A percentile compares a stretch with the other conserved stretches of the same genome.
phyloP scores from a whole-genome alignment of 2,888 invertebrate genomes.

The Blomia tropicalis region DNA sequence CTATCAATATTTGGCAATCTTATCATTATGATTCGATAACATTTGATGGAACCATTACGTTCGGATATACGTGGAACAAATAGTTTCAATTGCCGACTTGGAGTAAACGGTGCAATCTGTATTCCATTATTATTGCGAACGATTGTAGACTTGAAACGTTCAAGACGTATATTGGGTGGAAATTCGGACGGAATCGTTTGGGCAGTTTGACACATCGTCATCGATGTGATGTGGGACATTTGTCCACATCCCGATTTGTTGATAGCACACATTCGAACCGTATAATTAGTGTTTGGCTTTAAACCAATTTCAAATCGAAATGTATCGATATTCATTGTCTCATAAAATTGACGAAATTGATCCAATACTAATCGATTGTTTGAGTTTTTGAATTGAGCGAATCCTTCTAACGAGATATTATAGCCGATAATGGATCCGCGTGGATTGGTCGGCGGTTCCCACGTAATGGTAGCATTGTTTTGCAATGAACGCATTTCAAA shows the following conservation, averaged over 20 bases:
- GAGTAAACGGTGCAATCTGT: background rate
- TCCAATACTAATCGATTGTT: constrained; percentile 29
- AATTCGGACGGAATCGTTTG: constrained; percentile 34
- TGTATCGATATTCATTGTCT: constrained; percentile 24
- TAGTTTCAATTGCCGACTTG: constrained; percentile 46
- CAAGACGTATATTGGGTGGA: constrained; percentile 16
- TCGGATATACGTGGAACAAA: constrained; percentile 57
- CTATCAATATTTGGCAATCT: constrained; percentile 41
- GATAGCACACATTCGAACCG: constrained; percentile 40
- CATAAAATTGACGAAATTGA: constrained; percentile 26
- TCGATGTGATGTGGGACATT: constrained; percentile 28
- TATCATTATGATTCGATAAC: constrained; percentile 62
- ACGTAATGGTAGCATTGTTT: constrained; percentile 51
- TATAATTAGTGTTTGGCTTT: constrained; percentile 62
- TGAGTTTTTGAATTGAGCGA: constrained; percentile 27
- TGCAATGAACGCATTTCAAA: constrained; percentile 27
- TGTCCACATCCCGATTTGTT: constrained; percentile 52
- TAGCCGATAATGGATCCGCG: constrained; percentile 65
- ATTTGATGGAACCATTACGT: constrained; percentile 71
- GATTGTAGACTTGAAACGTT: constrained; percentile 8
- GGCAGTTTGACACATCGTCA: constrained; percentile 49
- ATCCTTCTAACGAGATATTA: constrained; percentile 40
- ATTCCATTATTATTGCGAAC: background rate
- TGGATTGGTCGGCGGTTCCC: constrained; percentile 54
- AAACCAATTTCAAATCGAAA: constrained; percentile 13